These are phyloP conservation scores for Scomberomorus guttatus DNA, from an alignment of 2,797 vertebrate species.

Conservation along the genomic window DNA sequence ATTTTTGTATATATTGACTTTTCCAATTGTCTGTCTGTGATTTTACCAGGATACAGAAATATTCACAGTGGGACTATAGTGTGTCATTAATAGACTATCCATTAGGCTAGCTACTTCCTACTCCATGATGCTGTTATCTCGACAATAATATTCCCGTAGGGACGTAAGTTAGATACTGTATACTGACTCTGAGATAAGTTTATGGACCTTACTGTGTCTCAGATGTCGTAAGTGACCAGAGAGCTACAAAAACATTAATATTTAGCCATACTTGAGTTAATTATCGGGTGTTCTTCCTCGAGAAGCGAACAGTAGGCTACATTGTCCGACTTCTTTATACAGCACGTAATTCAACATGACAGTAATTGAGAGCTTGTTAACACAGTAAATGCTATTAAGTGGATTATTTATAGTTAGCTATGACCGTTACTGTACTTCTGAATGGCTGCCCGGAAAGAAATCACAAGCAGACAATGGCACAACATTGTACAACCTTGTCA, in stretches of 20 bases:
- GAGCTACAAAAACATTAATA: neutral
- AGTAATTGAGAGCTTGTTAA: constrained; percentile 54
- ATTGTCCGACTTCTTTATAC: neutral
- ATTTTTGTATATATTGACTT: neutral
- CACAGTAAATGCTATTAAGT: constrained; percentile 57
- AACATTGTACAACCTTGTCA: constrained; percentile 11
- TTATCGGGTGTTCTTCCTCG: neutral
- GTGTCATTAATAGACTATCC: neutral
- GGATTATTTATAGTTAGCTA: constrained; percentile 49
- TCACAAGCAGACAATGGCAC: constrained; percentile 19
- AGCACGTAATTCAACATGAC: constrained; percentile 16
- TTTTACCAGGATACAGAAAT: neutral
- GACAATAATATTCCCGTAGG: neutral
- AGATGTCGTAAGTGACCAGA: neutral
- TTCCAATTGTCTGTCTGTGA: neutral
- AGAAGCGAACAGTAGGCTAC: neutral
- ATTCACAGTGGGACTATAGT: neutral
- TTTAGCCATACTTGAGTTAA: neutral
- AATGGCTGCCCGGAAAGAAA: constrained; percentile 21
- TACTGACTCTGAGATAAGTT: constrained; percentile 14
- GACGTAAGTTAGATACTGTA: neutral
- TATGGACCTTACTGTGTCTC: neutral
- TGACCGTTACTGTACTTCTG: constrained; percentile 2
- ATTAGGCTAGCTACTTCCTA: neutral
- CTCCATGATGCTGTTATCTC: neutral